phyloP scores from a whole-genome alignment of 2,113 vertebrate species.

The Ibidorhyncha struthersii region DNA sequence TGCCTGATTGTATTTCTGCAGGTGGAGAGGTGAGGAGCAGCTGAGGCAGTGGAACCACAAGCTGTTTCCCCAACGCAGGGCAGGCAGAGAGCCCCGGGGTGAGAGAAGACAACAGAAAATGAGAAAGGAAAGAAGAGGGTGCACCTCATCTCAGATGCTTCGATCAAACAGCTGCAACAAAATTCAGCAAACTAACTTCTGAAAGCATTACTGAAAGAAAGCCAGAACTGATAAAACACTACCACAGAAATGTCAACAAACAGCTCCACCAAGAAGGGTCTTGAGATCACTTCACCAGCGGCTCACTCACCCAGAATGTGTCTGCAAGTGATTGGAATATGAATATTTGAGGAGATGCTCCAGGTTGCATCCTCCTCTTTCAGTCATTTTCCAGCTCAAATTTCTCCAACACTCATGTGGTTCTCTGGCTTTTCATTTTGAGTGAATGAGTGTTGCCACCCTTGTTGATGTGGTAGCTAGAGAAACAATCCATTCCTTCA shows the following conservation, averaged over 20 bases:
- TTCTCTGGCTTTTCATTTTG: not conserved
- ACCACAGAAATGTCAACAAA: not conserved
- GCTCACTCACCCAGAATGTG: not conserved
- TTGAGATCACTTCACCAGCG: not conserved
- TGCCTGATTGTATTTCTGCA: not conserved
- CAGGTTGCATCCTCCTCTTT: not conserved
- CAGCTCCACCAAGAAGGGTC: not conserved
- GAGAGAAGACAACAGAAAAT: not conserved
- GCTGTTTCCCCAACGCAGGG: not conserved
- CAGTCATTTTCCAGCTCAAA: not conserved
- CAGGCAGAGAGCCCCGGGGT: too few relatives aligned
- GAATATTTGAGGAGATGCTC: not conserved
- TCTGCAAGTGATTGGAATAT: not conserved
- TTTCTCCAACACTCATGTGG: not conserved
- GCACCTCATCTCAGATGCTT: not conserved
- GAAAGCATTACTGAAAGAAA: not conserved
- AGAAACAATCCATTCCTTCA: slow-evolving; percentile 30
- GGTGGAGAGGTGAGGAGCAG: not conserved
- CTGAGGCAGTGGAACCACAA: not conserved
- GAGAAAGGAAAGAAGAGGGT: not conserved
- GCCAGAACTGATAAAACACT: not conserved
- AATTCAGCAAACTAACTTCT: not conserved
- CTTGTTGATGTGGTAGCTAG: slow-evolving; percentile 37
- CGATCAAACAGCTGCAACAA: not conserved
- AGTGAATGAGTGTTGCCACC: not conserved